Conservation (phyloP, 2,113 vertebrate species). For the Nipponia nippon region DNA sequence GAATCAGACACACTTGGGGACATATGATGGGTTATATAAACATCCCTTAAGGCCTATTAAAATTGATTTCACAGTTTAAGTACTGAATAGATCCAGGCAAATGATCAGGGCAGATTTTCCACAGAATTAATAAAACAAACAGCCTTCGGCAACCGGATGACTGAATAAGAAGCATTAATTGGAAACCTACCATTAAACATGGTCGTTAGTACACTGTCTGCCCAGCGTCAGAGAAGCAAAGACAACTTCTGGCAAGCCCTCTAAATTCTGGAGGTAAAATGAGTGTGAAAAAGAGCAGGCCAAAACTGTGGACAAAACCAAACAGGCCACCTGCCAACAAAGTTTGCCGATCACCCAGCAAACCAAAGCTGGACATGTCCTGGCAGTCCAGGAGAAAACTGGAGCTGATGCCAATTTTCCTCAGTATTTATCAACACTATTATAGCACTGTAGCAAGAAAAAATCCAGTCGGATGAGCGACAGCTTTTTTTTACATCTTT, state of each 20-base stretch:
- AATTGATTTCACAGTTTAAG: background rate
- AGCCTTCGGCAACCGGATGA: background rate
- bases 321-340: background rate
- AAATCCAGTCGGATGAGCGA: background rate
- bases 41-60: background rate
- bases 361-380: background rate
- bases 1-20: background rate
- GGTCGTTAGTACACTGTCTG: background rate
- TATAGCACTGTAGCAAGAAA: background rate
- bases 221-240: background rate
- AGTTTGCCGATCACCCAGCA: background rate
- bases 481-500: background rate
- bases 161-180: background rate
- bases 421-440: constrained; percentile 20
- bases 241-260: background rate
- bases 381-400: background rate
- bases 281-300: background rate
- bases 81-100: background rate
- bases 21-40: background rate
- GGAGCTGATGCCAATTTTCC: background rate
- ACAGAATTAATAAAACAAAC: constrained; percentile 5
- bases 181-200: background rate
- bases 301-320: background rate
- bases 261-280: background rate
- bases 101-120: background rate